A percentile compares a stretch with the other conserved stretches of the same genome.
These are phyloP conservation scores for Danionella dracula DNA, from an alignment of 2,797 vertebrate species.

Conservation along the genomic window DNA sequence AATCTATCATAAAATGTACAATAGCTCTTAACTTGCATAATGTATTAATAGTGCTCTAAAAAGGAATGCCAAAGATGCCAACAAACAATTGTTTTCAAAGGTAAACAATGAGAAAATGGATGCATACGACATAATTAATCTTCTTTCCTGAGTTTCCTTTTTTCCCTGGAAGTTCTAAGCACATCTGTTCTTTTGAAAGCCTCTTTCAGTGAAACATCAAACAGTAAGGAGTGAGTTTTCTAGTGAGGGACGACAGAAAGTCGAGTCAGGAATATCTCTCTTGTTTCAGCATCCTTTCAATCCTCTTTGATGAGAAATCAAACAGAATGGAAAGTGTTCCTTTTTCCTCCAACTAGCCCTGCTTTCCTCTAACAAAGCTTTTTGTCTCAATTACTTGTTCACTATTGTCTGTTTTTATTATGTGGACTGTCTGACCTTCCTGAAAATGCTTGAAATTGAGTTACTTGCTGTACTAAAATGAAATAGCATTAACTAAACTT, in stretches of 20 bases:
- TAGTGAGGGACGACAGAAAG: conserved; percentile 44
- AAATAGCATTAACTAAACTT: too few relatives aligned
- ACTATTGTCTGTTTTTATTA: conserved; percentile 39
- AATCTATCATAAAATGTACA: too few relatives aligned
- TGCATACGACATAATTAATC: conserved; percentile 19
- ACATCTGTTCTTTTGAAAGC: conserved; percentile 54
- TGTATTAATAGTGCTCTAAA: too few relatives aligned
- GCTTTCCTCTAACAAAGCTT: conserved; percentile 42
- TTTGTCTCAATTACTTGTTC: conserved; percentile 45
- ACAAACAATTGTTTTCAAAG: conserved; percentile 27
- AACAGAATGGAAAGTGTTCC: conserved; percentile 48
- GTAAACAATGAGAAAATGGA: conserved; percentile 18
- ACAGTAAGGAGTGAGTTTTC: conserved; percentile 47
- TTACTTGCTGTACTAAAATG: too few relatives aligned
- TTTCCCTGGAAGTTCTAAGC: conserved; percentile 44
- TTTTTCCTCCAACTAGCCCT: conserved; percentile 36
- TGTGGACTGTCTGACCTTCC: conserved; percentile 22
- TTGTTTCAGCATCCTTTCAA: conserved; percentile 47
- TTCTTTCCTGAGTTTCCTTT: conserved; percentile 37
- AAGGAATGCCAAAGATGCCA: background rate
- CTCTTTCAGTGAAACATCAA: conserved; percentile 50
- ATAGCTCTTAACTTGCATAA: too few relatives aligned
- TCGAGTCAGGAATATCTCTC: conserved; percentile 46
- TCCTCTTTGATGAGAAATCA: conserved; percentile 50
- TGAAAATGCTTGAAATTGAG: conserved; percentile 9